phyloP scores from a whole-genome alignment of 2,888 invertebrate species.

The Fissipunctia ypsillon region DNA sequence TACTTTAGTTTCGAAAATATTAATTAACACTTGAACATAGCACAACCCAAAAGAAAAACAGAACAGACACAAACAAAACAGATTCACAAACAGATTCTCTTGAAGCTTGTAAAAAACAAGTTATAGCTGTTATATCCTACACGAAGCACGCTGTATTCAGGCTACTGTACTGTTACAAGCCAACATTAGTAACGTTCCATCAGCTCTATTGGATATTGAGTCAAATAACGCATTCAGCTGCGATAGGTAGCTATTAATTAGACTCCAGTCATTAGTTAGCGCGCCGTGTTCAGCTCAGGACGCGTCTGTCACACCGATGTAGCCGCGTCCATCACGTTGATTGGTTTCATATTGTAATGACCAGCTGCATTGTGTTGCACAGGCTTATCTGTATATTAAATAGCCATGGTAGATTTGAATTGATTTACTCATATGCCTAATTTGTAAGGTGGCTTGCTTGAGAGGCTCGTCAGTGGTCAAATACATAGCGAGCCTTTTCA shows the following conservation, averaged over 20 bases:
- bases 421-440: not conserved
- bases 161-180: conserved; percentile 19
- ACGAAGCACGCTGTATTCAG: conserved; percentile 13
- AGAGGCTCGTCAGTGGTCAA: not conserved
- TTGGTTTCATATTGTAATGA: conserved; percentile 85
- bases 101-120: not conserved
- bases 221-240: conserved; percentile 72
- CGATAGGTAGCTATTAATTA: conserved; percentile 81
- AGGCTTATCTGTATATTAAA: conserved; percentile 69
- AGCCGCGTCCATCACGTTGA: conserved; percentile 81
- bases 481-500: too few relatives aligned
- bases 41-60: not conserved
- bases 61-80: not conserved
- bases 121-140: not conserved
- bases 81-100: too few relatives aligned
- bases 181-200: conserved; percentile 32
- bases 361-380: conserved; percentile 74
- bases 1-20: conserved; percentile 2
- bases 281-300: conserved; percentile 75
- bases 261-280: conserved; percentile 78
- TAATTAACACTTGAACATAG: not conserved
- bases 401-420: conserved; percentile 22
- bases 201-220: conserved; percentile 54
- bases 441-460: conserved; percentile 4
- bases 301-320: conserved; percentile 71